These are phyloP conservation scores for Peucedramus taeniatus DNA, from an alignment of 2,113 vertebrate genomes.

Conservation along the genomic window DNA sequence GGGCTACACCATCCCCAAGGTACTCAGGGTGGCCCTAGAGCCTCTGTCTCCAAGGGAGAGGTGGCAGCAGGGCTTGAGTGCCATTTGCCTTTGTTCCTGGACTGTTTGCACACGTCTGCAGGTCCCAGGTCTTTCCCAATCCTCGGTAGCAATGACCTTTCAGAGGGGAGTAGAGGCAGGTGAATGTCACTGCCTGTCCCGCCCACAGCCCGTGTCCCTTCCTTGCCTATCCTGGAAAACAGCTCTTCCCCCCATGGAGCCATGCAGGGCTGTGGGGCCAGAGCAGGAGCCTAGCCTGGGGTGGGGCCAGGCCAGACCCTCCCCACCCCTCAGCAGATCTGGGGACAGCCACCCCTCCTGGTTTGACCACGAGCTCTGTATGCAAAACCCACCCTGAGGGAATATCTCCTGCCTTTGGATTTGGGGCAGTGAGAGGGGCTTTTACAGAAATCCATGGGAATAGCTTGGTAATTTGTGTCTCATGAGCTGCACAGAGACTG, in stretches of 20 bases:
- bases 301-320: fast-evolving
- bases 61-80: fast-evolving
- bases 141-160: neutral
- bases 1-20: slow-evolving; percentile 52
- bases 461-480: neutral
- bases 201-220: fast-evolving
- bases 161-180: neutral
- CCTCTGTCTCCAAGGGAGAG: fast-evolving
- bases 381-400: neutral
- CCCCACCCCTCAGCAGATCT: fast-evolving
- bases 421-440: neutral
- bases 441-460: neutral
- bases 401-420: neutral
- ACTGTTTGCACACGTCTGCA: neutral
- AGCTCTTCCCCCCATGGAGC: neutral
- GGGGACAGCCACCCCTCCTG: fast-evolving
- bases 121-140: neutral
- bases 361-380: no score
- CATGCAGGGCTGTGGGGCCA: fast-evolving
- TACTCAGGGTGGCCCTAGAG: fast-evolving
- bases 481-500: neutral
- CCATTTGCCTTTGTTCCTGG: neutral
- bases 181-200: neutral
- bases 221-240: neutral
- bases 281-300: neutral